Conservation (phyloP, 2,113 vertebrate species). For the Sebastes fasciatus region DNA sequence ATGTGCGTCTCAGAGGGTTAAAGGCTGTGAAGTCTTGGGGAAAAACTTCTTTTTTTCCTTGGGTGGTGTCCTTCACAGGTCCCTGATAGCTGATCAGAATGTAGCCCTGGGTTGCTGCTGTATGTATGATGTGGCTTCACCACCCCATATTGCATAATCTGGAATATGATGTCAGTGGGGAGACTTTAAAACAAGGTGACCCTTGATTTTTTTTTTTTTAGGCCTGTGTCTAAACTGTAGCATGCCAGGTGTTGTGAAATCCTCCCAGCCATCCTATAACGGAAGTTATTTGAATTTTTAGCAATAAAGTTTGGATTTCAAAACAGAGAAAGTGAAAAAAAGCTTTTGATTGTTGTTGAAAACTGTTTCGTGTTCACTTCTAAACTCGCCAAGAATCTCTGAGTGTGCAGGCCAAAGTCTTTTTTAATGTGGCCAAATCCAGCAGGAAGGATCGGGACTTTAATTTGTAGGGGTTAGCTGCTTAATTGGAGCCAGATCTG, state of each 20-base stretch:
- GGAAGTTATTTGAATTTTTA: too few species aligned
- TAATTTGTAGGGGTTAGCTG: slow-evolving; percentile 27
- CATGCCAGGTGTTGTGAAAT: background rate
- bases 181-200: slow-evolving; percentile 21
- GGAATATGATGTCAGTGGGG: slow-evolving; percentile 10
- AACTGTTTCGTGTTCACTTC: background rate
- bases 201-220: background rate
- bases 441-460: slow-evolving; percentile 9
- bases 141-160: background rate
- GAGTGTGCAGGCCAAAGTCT: background rate
- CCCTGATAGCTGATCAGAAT: slow-evolving; percentile 15
- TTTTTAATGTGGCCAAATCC: slow-evolving; percentile 22
- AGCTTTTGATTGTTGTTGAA: background rate
- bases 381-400: background rate
- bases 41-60: background rate
- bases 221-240: background rate
- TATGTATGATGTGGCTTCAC: slow-evolving; percentile 2
- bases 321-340: background rate
- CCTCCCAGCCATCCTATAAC: accelerated
- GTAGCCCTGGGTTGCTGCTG: background rate
- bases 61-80: slow-evolving; percentile 17
- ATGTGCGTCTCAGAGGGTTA: too few species aligned
- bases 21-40: background rate
- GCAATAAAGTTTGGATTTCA: background rate
- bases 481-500: slow-evolving; percentile 55